phyloP scores from a whole-genome alignment of 2,113 vertebrate species.

The Artemisiospiza belli region DNA sequence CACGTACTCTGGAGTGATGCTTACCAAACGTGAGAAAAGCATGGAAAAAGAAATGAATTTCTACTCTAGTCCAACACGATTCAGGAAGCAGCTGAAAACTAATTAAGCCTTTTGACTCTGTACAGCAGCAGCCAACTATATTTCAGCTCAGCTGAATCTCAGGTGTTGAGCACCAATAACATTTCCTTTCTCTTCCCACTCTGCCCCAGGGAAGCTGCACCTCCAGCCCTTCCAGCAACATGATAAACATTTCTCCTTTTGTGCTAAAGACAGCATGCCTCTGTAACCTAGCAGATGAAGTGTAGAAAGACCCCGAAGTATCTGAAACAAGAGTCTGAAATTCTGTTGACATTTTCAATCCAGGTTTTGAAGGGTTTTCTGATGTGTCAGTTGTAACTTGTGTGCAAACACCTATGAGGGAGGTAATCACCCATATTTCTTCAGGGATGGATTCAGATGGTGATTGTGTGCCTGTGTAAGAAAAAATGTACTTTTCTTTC shows the following conservation, averaged over 20 bases:
- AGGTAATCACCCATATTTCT: neutral
- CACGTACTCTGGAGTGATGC: neutral
- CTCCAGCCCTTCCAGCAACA: neutral
- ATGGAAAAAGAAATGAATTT: neutral
- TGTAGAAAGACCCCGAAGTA: neutral
- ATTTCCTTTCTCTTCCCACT: neutral
- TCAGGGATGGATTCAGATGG: neutral
- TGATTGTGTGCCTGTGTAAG: neutral
- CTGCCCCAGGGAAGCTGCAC: neutral
- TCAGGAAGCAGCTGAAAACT: neutral
- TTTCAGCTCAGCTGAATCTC: neutral
- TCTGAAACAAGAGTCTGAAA: neutral
- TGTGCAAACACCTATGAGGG: neutral
- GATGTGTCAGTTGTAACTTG: neutral
- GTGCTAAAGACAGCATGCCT: rapidly evolving
- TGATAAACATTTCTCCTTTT: neutral
- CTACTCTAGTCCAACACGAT: neutral
- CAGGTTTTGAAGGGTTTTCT: neutral
- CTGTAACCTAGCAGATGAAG: neutral
- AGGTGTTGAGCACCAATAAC: neutral
- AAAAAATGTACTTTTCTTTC: neutral
- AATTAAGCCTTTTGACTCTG: rapidly evolving
- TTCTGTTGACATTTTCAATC: neutral
- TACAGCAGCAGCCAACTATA: neutral
- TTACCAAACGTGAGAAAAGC: neutral